Conservation (phyloP, 2,888 invertebrate genomes). For the Lampropteryx suffumata region DNA sequence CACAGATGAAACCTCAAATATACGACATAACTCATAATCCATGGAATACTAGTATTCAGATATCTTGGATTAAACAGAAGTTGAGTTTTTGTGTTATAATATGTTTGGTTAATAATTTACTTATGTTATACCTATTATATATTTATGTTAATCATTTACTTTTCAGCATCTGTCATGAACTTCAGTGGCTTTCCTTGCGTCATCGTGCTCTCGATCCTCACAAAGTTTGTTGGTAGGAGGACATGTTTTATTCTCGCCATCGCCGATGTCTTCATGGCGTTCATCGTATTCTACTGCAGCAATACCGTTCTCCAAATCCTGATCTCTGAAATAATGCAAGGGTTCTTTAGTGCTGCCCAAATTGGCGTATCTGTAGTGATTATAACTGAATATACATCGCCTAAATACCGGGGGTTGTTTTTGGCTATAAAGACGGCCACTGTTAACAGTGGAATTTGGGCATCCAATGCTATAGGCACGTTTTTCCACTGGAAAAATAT, state of each 20-base stretch:
- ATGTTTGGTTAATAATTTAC: no score
- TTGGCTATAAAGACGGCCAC: conserved; percentile 42
- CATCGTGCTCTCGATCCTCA: conserved; percentile 33
- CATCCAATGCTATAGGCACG: conserved; percentile 43
- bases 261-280: conserved; percentile 29
- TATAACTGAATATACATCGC: conserved; percentile 45
- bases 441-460: conserved; percentile 44
- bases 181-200: conserved; percentile 41
- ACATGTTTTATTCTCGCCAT: conserved; percentile 14
- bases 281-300: conserved; percentile 37
- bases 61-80: no score
- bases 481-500: conserved; percentile 45
- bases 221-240: conserved; percentile 37
- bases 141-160: no score
- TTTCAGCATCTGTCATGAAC: conserved; percentile 24
- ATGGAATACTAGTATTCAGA: no score
- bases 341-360: conserved; percentile 40
- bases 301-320: conserved; percentile 36
- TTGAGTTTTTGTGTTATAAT: no score
- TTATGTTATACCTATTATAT: no score
- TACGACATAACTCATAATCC: no score
- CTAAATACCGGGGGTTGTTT: conserved; percentile 45
- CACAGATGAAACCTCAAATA: no score
- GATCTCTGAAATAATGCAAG: conserved; percentile 38
- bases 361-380: conserved; percentile 33